A percentile compares a stretch with the other conserved stretches of the same genome.
Conservation (phyloP, 1,140 invertebrate genomes). For the Amyelois transitella region DNA sequence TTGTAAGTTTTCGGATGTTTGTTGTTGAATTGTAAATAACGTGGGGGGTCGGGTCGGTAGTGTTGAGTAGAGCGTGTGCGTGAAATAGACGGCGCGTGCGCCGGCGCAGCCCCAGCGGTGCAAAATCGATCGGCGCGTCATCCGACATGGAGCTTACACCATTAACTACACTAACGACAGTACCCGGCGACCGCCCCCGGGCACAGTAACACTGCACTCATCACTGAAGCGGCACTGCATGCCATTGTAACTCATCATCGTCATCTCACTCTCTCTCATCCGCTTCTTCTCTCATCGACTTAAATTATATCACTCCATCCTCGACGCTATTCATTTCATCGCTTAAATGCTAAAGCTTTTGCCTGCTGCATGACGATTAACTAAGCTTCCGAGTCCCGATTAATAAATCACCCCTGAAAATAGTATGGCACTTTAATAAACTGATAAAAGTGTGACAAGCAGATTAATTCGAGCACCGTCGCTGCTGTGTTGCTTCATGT, state of each 20-base stretch:
- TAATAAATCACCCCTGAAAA: conserved; percentile 48
- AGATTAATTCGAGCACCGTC: conserved; percentile 49
- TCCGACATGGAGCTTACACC: conserved; percentile 65
- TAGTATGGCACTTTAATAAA: conserved; percentile 72
- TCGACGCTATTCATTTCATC: not conserved
- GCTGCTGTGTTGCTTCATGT: conserved; percentile 64
- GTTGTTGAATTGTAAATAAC: conserved; percentile 75
- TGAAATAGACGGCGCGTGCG: conserved; percentile 24
- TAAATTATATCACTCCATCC: conserved; percentile 11
- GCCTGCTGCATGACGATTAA: conserved; percentile 48
- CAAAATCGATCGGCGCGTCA: conserved; percentile 67
- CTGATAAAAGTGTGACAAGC: conserved; percentile 44
- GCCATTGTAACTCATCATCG: conserved; percentile 32
- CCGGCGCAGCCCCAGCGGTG: conserved; percentile 50
- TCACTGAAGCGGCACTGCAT: conserved; percentile 48
- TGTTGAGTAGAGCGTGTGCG: conserved; percentile 56
- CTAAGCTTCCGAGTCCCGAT: conserved; percentile 46
- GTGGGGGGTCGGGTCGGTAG: conserved; percentile 53
- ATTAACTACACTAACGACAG: conserved; percentile 71
- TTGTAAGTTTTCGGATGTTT: conserved; percentile 72
- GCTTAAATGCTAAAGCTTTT: conserved; percentile 32
- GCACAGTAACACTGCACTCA: conserved; percentile 59
- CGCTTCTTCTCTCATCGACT: conserved; percentile 8
- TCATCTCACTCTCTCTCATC: conserved; percentile 21
- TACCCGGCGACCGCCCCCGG: conserved; percentile 37